Conservation (phyloP, 2,797 vertebrate genomes). For the Peromyscus attwateri region DNA sequence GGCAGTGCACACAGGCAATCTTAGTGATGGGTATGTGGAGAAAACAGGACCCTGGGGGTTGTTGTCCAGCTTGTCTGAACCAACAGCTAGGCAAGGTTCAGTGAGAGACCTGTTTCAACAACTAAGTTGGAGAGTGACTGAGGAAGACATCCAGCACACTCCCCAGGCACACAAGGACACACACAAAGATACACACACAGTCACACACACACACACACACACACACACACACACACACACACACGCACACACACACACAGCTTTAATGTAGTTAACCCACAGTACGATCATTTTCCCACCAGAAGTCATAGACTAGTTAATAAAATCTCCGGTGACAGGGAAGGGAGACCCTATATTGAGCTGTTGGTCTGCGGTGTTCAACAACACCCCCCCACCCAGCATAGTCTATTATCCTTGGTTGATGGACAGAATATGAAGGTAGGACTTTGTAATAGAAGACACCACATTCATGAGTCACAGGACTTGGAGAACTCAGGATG, state of each 20-base stretch:
- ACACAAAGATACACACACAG: accelerated
- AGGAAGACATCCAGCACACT: not conserved
- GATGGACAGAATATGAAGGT: not conserved
- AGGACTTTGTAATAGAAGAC: not conserved
- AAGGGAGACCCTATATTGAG: not conserved
- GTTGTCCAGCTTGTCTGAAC: not conserved
- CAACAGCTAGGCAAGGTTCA: not conserved
- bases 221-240: not conserved
- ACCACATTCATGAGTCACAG: not conserved
- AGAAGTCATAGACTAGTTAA: not conserved
- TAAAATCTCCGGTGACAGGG: too few species aligned
- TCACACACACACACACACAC: not conserved
- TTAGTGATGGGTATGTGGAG: not conserved
- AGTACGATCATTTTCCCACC: not conserved
- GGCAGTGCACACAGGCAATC: too few species aligned
- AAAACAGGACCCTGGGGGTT: not conserved
- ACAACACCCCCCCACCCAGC: not conserved
- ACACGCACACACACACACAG: not conserved
- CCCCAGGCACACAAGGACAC: not conserved
- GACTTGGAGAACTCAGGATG: not conserved
- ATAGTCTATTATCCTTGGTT: not conserved
- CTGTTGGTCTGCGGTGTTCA: not conserved
- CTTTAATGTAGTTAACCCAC: not conserved
- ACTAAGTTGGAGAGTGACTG: too few species aligned
- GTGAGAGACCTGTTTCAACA: not conserved